Evolutionary conservation across 1,140 invertebrate species (phyloP), one percentile per base, ranked within the genome.

Genomic region (Teleogryllus occipitalis): DNA sequence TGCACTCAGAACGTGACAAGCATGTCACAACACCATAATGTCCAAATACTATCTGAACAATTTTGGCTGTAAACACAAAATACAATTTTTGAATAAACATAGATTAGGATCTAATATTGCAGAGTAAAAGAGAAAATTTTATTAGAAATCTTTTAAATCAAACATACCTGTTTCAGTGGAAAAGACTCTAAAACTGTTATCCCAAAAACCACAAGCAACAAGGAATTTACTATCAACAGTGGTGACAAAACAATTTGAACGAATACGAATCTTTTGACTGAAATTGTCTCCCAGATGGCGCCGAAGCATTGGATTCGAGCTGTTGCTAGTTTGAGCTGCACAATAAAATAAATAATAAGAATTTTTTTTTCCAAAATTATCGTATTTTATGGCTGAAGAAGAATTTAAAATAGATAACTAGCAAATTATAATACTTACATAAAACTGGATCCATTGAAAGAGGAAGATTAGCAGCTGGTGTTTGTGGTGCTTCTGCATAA

Each of bases 21-120:
- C 98, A 99, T 4, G 98, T 99, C 75, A 99, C 98, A 18, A 99
- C 95, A 80, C 97, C 98, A 87, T 98, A 99, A 87, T 99, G 98
- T 0, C 98, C 98, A 87, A 98, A 99, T 22, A 99, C 93, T 82
- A 99, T 98, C 87, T 99, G 98, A 14, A 96, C 93, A 84, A 99
- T 97, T 90, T 98, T 98, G 8, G 96, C 98, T 96, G 87, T 18
- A 89, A 85, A 82, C 82, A 22, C 81, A 83, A 81, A 77, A 77
- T 5, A 75, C 10, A 27, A 27, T 75, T 27, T 15, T 22, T 75
- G 2, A 75, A 75, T 39, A 39, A 39, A 39, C 27, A 39, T 39
- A 39, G 27, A 39, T 39, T 39, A 39, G 1, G 1, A 39, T 7
- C 7, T 18, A 65, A 65, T 14, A 65, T 65, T 65, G 18, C 54